phyloP scores from a whole-genome alignment of 2,888 invertebrate genomes.

The Tineola bisselliella region DNA sequence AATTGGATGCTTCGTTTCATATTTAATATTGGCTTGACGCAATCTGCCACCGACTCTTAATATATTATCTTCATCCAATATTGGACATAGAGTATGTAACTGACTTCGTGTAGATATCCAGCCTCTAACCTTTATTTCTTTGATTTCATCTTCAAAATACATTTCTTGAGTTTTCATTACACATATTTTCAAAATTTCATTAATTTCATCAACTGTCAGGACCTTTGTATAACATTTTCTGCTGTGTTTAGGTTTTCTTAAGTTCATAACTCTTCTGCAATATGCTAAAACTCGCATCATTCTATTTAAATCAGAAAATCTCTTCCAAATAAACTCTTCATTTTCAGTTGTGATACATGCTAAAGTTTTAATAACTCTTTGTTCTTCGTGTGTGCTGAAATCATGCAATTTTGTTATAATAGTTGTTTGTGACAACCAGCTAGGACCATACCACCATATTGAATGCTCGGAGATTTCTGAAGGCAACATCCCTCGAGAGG shows the following conservation, averaged over 20 bases:
- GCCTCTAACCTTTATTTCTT: no score
- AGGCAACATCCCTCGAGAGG: conserved; percentile 21
- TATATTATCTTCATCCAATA: no score
- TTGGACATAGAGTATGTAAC: no score
- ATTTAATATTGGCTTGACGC: no score
- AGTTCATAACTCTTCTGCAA: conserved; percentile 5
- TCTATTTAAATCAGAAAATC: conserved; percentile 10
- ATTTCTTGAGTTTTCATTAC: no score
- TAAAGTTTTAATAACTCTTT: not conserved
- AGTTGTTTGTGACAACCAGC: not conserved
- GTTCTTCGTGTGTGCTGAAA: not conserved
- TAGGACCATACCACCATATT: conserved; percentile 19
- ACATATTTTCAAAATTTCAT: not conserved
- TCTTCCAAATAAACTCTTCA: conserved; percentile 6
- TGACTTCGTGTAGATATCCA: no score
- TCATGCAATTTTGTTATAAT: not conserved
- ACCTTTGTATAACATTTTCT: not conserved
- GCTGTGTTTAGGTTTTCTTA: not conserved
- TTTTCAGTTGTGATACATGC: not conserved
- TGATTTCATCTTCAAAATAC: no score
- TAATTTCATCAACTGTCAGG: not conserved
- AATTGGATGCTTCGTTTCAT: no score
- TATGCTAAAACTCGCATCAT: not conserved
- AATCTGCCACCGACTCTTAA: no score
- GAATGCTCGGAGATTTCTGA: conserved; percentile 15